Percentiles rank a stretch among this genome's conserved stretches.
These are phyloP conservation scores for Pseudotriccus pelzelni DNA, from an alignment of 2,797 vertebrate species.

Conservation along the genomic window DNA sequence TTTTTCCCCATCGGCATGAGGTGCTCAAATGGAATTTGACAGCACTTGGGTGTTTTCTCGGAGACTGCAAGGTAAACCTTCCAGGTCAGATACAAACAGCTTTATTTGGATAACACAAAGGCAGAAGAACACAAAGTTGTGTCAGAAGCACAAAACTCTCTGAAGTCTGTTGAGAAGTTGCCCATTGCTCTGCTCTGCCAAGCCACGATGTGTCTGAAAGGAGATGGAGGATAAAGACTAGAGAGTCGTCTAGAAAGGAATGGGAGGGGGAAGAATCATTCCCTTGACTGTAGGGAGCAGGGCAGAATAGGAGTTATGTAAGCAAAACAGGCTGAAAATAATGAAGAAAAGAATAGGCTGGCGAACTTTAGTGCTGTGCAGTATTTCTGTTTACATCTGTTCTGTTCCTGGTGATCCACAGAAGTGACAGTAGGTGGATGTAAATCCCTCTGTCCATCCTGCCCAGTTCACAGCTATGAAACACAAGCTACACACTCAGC, in stretches of 20 bases:
- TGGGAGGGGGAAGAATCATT: background rate
- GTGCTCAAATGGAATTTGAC: background rate
- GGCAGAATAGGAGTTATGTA: background rate
- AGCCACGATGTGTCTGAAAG: background rate
- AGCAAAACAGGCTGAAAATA: background rate
- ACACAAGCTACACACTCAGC: fast-evolving
- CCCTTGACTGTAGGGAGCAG: background rate
- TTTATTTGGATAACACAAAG: background rate
- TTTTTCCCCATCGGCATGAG: background rate
- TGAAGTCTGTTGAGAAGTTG: background rate
- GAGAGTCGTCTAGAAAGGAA: background rate
- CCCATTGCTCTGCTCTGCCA: background rate
- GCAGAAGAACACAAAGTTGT: background rate
- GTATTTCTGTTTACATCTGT: background rate
- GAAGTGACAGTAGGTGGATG: background rate
- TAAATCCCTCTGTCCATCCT: background rate
- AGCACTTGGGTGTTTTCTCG: background rate
- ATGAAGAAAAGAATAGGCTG: background rate
- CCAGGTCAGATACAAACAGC: background rate
- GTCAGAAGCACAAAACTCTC: background rate
- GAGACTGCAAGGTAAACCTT: background rate
- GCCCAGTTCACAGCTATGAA: fast-evolving
- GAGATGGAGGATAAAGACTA: background rate
- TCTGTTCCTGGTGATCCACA: background rate
- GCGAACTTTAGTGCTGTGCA: background rate